Conservation (phyloP, 1,140 invertebrate species). For the Caenorhabditis inopinata region DNA sequence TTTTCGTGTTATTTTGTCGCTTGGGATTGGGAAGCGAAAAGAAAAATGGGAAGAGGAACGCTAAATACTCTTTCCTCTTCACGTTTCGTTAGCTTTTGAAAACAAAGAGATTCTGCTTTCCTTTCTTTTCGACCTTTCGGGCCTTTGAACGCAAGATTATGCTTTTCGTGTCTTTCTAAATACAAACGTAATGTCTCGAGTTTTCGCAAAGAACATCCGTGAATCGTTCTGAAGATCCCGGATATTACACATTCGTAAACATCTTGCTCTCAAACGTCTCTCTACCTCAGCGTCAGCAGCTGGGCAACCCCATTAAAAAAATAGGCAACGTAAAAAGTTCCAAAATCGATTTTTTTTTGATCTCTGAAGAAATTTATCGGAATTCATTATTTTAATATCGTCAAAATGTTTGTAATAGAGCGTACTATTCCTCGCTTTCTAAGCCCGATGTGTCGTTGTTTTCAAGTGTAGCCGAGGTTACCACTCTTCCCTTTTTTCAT, state of each 20-base stretch:
- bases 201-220: background rate
- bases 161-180: background rate
- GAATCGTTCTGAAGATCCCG: background rate
- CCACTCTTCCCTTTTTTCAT: too few relatives aligned
- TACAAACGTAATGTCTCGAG: too few relatives aligned
- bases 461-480: too few relatives aligned
- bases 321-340: background rate
- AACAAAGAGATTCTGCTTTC: background rate
- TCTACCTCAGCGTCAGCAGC: background rate
- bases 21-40: background rate
- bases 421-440: too few relatives aligned
- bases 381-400: too few relatives aligned
- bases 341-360: too few relatives aligned
- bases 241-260: background rate
- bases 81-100: background rate
- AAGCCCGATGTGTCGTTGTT: too few relatives aligned
- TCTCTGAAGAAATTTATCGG: too few relatives aligned
- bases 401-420: too few relatives aligned
- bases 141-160: background rate
- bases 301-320: background rate
- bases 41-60: background rate
- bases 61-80: background rate
- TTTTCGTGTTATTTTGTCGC: slow-evolving; percentile 28
- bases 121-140: background rate
- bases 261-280: slow-evolving; percentile 1